Base-by-base conservation (phyloP, 2,797 vertebrate species). In the Dryobates pubescens region DNA sequence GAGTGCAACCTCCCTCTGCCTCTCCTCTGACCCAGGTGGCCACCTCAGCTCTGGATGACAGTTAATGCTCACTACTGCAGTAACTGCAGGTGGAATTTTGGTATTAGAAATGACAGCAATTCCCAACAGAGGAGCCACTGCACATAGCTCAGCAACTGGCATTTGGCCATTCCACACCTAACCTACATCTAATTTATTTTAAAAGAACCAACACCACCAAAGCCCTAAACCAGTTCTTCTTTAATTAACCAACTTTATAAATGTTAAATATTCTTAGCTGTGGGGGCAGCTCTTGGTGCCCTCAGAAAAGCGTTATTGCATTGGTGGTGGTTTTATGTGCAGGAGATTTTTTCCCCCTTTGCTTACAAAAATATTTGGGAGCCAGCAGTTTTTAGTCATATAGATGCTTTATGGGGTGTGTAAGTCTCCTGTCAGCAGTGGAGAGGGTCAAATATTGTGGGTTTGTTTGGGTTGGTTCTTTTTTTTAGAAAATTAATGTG, bases 331-430 rank as follows among this genome's bases (percentile, higher is more conserved):
- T 81, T 78, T 81, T 68, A 53, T 43, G 12, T 27, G 36, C 13
- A 71, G 26, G 27, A 76, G 53, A 64, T 88, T 83, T 87, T 83
- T 87, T 95, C 45, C 19, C 64, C 64, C 17, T 73, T 92, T 62
- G 20, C 29, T 70, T 85, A 81, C 45, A 67, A 85, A 79, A 89
- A 36, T 83, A 67, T 32, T 72, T 79, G 17, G 8, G 38, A 75
- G 61, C 64, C 61, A 71, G 36, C 20, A 27, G 45, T 3, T 89
- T 95, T 63, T 54, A 75, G 30, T 43, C 43, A 56, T 74, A 65
- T 4, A 64, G 26, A 36, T 92, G 70, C 74, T 68, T 64, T 75
- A 82, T 20, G 71, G 32, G 51, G 34, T 76, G 6, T 64, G 0
- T 82, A 72, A 87, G 18, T 80, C 67, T 92, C 17, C 69, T 80